Evolutionary conservation across 2,888 invertebrate species (phyloP), one percentile per base, ranked within the genome.

Genomic region (Zaprionus lineosus): DNA sequence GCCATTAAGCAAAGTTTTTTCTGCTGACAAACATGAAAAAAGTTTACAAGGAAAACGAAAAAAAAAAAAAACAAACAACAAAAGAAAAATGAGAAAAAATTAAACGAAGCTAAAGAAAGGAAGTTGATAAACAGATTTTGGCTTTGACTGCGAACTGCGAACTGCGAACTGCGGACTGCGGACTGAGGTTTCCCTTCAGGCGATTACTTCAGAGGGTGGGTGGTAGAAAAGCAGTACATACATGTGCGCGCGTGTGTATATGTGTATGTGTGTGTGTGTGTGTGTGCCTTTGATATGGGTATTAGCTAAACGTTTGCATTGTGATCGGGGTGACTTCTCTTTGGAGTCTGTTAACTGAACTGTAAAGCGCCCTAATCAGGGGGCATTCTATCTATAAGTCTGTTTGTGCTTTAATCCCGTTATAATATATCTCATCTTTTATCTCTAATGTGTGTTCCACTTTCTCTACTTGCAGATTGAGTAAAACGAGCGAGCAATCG

Each of bases 401-500:
- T n/a, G n/a, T n/a, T n/a, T n/a, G n/a, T n/a, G n/a, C n/a, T n/a
- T n/a, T n/a, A n/a, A n/a, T n/a, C n/a, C n/a, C n/a, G n/a, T n/a
- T n/a, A n/a, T n/a, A n/a, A n/a, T n/a, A n/a, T n/a, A n/a, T n/a
- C n/a, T n/a, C n/a, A n/a, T n/a, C n/a, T n/a, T n/a, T n/a, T n/a
- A n/a, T n/a, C n/a, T n/a, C n/a, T n/a, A 29, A 26, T 40, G 24
- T n/a, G 8, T 40, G 9, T 12, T 14, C 48, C 48, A n/a, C 24
- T 14, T 2, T 37, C 11, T 26, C 6, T 8, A 12, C 29, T 87
- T 84, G 1, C 81, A 87, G 87, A 86, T 87, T 88, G 85, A 84
- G 75, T 75, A 68, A 81, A 82, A 72, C 79, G 81, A 77, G 78
- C 65, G 71, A 88, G 87, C 87, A 86, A 88, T 86, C 87, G 85